These are phyloP conservation scores for Chaetophractus vellerosus DNA, from an alignment of 2,797 vertebrate genomes.

Conservation along the genomic window DNA sequence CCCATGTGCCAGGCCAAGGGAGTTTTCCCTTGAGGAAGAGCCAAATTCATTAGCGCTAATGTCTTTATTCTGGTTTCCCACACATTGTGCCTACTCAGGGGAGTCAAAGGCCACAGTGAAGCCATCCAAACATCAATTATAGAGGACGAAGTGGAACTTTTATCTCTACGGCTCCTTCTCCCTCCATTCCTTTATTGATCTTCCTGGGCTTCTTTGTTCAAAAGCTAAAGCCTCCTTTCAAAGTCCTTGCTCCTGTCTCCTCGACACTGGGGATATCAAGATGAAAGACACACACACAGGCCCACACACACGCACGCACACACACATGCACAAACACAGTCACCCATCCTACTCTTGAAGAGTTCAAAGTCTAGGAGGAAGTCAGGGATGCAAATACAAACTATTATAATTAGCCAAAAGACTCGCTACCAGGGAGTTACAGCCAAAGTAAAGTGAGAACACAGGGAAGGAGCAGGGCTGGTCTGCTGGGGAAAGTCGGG, in stretches of 20 bases:
- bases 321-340: neutral
- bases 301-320: neutral
- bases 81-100: neutral
- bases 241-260: neutral
- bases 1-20: neutral
- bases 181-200: neutral
- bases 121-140: neutral
- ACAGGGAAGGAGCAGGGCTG: fast-evolving
- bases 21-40: neutral
- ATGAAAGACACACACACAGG: neutral
- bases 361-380: neutral
- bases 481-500: no score
- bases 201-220: neutral
- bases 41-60: neutral
- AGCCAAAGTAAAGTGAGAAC: neutral
- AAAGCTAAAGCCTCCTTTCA: neutral
- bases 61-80: neutral
- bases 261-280: neutral
- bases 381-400: neutral
- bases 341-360: neutral
- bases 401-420: neutral
- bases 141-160: neutral
- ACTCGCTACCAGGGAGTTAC: neutral
- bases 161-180: neutral
- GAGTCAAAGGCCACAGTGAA: neutral